Base-by-base conservation (phyloP, 1,140 invertebrate species). In the Amphibalanus amphitrite region DNA sequence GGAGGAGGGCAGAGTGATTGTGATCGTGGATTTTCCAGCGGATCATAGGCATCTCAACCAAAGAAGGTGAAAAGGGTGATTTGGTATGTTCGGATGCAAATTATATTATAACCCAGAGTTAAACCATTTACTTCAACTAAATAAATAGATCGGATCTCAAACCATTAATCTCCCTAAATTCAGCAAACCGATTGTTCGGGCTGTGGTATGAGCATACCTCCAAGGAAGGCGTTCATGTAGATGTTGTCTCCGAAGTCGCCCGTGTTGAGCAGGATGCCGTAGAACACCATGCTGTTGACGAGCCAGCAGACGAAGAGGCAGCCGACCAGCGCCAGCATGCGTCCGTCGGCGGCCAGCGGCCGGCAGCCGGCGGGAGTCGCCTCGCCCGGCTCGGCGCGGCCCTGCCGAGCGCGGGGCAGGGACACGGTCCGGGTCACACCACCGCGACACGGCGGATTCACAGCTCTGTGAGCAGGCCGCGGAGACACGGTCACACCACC, bases 171-270 rank as follows among this genome's bases (percentile, higher is more conserved):
- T n/a, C n/a, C n/a, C n/a, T n/a, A n/a, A n/a, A n/a, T n/a, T n/a
- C n/a, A n/a, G n/a, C n/a, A n/a, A n/a, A n/a, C n/a, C n/a, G n/a
- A n/a, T n/a, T n/a, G n/a, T n/a, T n/a, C n/a, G n/a, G n/a, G n/a
- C n/a, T n/a, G n/a, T n/a, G n/a, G n/a, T n/a, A n/a, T n/a, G n/a
- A n/a, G n/a, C n/a, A 25, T 38, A 38, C 33, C 33, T 38, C 33
- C 33, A 15, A 38, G 4, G 33, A 38, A 38, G 15, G 33, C 91
- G 77, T 90, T 92, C 8, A 90, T 73, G 71, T 89, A 88, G 40
- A 85, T 84, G 77, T 90, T 88, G 3, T 88, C 89, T 28, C 85
- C 88, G 67, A 67, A 67, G 28, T 67, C 65, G 26, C 28, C 65
- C 28, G 65, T 67, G 65, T 67, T 67, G 3, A 67, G 65, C 65